Base-by-base conservation (phyloP, 2,113 vertebrate genomes). In the Mesocricetus auratus region DNA sequence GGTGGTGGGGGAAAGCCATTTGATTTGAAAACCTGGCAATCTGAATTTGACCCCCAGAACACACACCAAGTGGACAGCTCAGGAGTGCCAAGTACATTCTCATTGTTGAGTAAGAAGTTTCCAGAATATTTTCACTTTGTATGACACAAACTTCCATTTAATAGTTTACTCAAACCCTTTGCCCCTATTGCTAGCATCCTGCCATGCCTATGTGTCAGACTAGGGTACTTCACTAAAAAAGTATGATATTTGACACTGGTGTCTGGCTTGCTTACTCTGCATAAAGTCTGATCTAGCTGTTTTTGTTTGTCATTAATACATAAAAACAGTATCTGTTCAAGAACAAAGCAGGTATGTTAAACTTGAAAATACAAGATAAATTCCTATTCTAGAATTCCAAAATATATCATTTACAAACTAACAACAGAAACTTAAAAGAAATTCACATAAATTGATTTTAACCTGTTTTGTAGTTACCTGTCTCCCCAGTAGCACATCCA, bases 61-160 rank as follows among this genome's bases (percentile, higher is more conserved):
- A 8, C 13, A 31, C n/a, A 45, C 11, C 26, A 29, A 56, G 12
- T 3, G 1, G 7, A 4, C 9, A 26, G 6, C 0, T 22, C 74
- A 19, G 2, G 7, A 15, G 9, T 26, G 17, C 9, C 73, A 15
- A 24, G 1, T 13, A 2, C 22, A 39, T 22, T 62, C 29, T 29
- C 24, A 0, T 10, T 0, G 0, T 3, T 31, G 7, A 56, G 4
- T 3, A 7, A 56, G 0, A 31, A 8, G 2, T 33, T 17, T 81
- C 11, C 17, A 45, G 42, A 56, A 26, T 3, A 13, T 12, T 66
- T 74, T 47, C 36, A 12, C 58, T 78, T 29, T 15, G 2, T 21
- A 33, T 60, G 45, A 47, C n/a, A 22, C 1, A 82, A 19, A 16
- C 24, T n/a, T 2, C 1, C 16, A 7, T 13, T 42, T 0, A 71